phyloP scores from a whole-genome alignment of 1,140 invertebrate species.

The Neoseiulus cucumeris region DNA sequence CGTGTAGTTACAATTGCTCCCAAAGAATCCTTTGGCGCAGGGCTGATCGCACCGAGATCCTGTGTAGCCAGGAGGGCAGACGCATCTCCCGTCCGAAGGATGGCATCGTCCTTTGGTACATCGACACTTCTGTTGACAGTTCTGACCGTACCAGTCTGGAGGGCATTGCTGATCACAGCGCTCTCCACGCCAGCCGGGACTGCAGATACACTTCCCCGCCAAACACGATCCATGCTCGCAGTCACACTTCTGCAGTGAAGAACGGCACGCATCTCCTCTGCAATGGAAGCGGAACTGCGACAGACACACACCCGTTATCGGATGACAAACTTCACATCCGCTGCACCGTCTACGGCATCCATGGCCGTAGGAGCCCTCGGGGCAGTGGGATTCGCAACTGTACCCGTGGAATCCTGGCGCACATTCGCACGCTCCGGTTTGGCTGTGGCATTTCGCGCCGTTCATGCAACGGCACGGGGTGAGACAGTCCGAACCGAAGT shows the following conservation, averaged over 20 bases:
- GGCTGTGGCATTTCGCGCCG: not conserved
- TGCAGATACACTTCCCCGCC: not conserved
- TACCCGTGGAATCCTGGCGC: not conserved
- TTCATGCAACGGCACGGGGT: not conserved
- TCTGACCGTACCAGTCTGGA: not conserved
- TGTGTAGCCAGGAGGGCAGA: not conserved
- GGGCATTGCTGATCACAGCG: slow-evolving; percentile 17
- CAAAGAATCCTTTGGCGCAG: slow-evolving; percentile 43
- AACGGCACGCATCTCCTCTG: not conserved
- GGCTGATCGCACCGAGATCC: not conserved
- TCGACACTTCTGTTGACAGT: not conserved
- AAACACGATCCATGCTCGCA: not conserved
- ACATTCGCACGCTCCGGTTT: not conserved
- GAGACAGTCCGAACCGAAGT: not conserved
- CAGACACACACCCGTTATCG: not conserved
- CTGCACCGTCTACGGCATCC: not conserved
- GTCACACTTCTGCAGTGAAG: not conserved
- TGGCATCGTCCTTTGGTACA: slow-evolving; percentile 3
- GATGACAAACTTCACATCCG: slow-evolving; percentile 1
- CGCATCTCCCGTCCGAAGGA: not conserved
- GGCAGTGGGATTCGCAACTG: not conserved
- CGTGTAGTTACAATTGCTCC: slow-evolving; percentile 49
- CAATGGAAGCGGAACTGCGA: not conserved
- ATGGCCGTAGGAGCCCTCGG: not conserved
- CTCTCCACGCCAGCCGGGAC: not conserved